Conservation (phyloP, 1,140 invertebrate species). For the Aphis craccivora region DNA sequence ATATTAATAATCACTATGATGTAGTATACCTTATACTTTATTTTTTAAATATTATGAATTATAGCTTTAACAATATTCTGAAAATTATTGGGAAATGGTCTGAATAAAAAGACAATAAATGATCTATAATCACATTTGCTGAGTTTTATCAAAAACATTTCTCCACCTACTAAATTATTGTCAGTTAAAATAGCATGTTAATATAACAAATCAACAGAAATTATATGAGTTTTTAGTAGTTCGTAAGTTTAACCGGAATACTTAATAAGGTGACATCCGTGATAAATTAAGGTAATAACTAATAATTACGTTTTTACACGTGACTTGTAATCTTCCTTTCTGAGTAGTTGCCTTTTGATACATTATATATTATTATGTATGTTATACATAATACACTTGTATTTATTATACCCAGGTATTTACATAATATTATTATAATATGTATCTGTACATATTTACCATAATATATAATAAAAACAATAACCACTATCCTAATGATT, state of each 20-base stretch:
- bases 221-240: neutral
- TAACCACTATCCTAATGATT: neutral
- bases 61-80: neutral
- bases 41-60: slow-evolving; percentile 25
- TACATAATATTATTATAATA: neutral
- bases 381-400: too few species aligned
- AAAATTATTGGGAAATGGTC: slow-evolving; percentile 28
- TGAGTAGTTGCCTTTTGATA: neutral
- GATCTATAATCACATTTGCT: neutral
- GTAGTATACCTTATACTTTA: neutral
- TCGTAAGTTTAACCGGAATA: neutral
- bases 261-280: neutral
- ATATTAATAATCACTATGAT: neutral
- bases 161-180: neutral
- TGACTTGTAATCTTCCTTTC: neutral
- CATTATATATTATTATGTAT: neutral
- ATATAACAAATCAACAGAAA: neutral
- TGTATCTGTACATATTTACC: neutral
- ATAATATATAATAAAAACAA: neutral
- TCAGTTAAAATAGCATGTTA: neutral
- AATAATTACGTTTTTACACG: slow-evolving; percentile 4
- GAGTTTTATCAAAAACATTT: neutral
- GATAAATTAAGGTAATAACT: slow-evolving; percentile 22
- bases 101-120: slow-evolving; percentile 15
- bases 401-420: neutral